A percentile compares a stretch with the other conserved stretches of the same genome.
Conservation (phyloP, 2,888 invertebrate genomes). For the Alcis repandata region DNA sequence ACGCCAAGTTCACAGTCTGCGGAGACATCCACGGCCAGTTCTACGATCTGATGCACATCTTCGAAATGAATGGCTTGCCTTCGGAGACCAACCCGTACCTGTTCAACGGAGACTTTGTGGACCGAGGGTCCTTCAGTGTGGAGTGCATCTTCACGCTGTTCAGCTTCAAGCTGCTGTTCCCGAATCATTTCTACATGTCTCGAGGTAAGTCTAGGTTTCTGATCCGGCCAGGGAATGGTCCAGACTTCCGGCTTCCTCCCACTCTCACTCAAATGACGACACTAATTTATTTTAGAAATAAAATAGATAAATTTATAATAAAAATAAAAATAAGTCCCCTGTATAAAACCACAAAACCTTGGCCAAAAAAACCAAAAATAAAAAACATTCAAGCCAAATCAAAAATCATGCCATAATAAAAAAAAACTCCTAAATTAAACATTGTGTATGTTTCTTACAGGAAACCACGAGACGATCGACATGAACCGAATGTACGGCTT, state of each 20-base stretch:
- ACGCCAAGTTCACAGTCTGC: conserved; percentile 98
- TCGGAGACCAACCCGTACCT: conserved; percentile 98
- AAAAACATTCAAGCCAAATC: no score
- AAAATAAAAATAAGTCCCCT: no score
- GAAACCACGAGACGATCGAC: conserved; percentile 99
- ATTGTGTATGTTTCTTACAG: conserved; percentile 84
- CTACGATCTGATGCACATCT: conserved; percentile 99
- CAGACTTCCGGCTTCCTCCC: no score
- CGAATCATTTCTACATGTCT: conserved; percentile 98
- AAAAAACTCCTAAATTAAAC: no score
- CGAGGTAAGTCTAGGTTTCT: conserved; percentile 90
- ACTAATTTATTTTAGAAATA: no score
- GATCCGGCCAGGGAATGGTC: no score
- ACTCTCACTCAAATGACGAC: no score
- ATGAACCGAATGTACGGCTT: conserved; percentile 99
- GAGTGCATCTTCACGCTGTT: conserved; percentile 99
- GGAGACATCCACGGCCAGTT: conserved; percentile 99
- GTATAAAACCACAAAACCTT: no score
- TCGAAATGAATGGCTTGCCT: conserved; percentile 98
- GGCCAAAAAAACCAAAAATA: no score
- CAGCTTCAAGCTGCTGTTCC: conserved; percentile 98
- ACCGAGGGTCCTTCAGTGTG: conserved; percentile 99
- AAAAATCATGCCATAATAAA: no score
- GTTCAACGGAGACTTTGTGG: conserved; percentile 99
- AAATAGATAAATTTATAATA: no score